Evolutionary conservation across 2,797 vertebrate species (phyloP).

Genomic region (Poecilia wingei): DNA sequence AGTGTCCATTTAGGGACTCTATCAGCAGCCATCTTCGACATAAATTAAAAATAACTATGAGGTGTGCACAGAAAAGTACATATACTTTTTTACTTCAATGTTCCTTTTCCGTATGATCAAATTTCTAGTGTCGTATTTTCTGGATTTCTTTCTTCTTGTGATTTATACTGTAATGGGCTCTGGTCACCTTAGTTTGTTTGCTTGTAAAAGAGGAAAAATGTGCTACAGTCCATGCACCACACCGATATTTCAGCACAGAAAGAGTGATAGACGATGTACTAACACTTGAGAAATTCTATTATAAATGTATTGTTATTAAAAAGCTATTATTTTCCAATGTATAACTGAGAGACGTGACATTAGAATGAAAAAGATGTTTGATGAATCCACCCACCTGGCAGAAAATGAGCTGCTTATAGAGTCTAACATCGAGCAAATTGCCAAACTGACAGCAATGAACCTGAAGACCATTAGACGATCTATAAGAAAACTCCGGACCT

Average conservation of each 20-base stretch:
- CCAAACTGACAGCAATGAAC: conserved; percentile 21
- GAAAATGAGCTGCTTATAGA: neutral
- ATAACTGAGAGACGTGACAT: conserved; percentile 21
- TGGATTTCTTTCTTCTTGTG: too few relatives aligned
- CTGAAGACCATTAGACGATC: neutral
- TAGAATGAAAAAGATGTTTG: neutral
- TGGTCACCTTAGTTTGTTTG: too few relatives aligned
- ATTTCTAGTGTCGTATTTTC: too few relatives aligned
- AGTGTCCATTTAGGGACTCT: too few relatives aligned
- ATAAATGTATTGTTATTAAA: conserved; percentile 16
- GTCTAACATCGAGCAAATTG: conserved; percentile 13
- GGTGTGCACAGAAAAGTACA: too few relatives aligned
- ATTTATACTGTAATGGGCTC: too few relatives aligned
- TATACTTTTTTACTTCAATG: too few relatives aligned
- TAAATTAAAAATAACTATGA: too few relatives aligned
- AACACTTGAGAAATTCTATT: conserved; percentile 1
- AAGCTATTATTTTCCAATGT: conserved; percentile 18
- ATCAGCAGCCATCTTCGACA: too few relatives aligned
- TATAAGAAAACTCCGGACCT: conserved; percentile 10
- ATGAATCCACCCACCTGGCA: conserved; percentile 18
- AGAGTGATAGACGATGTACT: neutral
- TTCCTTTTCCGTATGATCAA: too few relatives aligned
- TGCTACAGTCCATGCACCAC: neutral
- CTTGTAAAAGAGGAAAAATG: too few relatives aligned
- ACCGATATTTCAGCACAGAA: neutral